phyloP scores from a whole-genome alignment of 2,113 vertebrate species.

The Synodontis membranacea region DNA sequence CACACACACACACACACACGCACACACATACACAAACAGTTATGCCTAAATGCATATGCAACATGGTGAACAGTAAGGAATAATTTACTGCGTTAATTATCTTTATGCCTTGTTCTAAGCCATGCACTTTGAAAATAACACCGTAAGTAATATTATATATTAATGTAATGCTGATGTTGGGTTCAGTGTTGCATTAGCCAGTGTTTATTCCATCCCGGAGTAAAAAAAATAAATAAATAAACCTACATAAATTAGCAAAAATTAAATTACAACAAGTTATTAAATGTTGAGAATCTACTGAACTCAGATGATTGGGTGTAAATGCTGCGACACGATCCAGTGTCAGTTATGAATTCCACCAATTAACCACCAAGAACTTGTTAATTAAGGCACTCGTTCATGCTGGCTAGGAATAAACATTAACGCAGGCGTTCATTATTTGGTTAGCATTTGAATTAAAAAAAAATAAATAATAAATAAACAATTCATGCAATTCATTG shows the following conservation, averaged over 20 bases:
- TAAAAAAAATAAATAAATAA: not conserved
- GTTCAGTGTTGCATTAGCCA: not conserved
- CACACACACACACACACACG: not conserved
- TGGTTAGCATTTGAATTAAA: not conserved
- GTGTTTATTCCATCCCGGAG: not conserved
- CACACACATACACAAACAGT: not conserved
- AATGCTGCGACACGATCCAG: not conserved
- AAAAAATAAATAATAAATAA: not conserved
- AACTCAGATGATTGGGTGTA: not conserved
- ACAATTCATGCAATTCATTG: not conserved
- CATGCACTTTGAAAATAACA: not conserved
- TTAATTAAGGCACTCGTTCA: not conserved
- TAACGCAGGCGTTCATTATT: conserved; percentile 5
- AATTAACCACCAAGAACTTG: not conserved
- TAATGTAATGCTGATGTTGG: not conserved
- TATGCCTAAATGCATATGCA: not conserved
- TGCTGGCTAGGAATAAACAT: not conserved
- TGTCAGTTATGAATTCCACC: not conserved
- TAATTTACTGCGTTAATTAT: not conserved
- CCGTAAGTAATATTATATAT: not conserved
- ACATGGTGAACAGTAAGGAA: not conserved
- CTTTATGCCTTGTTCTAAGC: not conserved
- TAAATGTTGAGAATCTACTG: not conserved
- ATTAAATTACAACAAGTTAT: not conserved
- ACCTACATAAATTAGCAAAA: not conserved